Base-by-base conservation (phyloP, 2,888 invertebrate genomes). In the Heliconius ethilla region DNA sequence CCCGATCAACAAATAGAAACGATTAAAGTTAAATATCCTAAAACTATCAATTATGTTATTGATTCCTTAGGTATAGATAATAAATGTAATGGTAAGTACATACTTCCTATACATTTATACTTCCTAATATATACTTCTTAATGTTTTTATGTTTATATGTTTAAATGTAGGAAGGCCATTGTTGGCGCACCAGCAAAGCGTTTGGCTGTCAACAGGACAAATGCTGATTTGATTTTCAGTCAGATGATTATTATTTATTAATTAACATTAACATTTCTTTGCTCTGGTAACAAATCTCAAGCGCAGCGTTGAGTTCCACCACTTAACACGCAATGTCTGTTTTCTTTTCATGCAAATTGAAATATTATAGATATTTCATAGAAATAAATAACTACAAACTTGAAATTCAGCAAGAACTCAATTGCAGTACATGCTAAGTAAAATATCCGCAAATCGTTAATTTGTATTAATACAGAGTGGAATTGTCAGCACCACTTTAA, bases 31-130 rank as follows among this genome's bases (percentile, higher is more conserved):
- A 29, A 27, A 59, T 25, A 66, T 6, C 22, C n/a, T 22, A 77
- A 27, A 45, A 29, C 29, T 25, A 73, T 73, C 7, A 66, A 37
- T 29, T 9, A 15, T 59, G 18, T 59, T 25, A 40, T 70, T 9
- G 73, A 77, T 22, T 67, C 66, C n/a, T 67, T 77, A 40, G n/a
- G 37, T 5, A 65, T 22, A n/a, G 55, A 6, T 29, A 55, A 33
- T 45, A 37, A 70, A 29, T 3, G 22, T n/a, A 13, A 29, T 55
- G 70, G 70, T 70, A 37, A 29, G 51, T 51, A 22, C 10, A n/a
- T 59, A 59, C 51, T 45, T 45, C 4, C 45, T 15, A 15, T 40
- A 40, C 10, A 11, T 40, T 40, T 40, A 51, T 18, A 51, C 5
- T 45, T 45, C 5, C 45, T 15, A 6, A 45, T 18, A 45, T 45